A percentile compares a stretch with the other conserved stretches of the same genome.
phyloP scores from a whole-genome alignment of 1,140 invertebrate species.

The Macrocentrus cingulum region DNA sequence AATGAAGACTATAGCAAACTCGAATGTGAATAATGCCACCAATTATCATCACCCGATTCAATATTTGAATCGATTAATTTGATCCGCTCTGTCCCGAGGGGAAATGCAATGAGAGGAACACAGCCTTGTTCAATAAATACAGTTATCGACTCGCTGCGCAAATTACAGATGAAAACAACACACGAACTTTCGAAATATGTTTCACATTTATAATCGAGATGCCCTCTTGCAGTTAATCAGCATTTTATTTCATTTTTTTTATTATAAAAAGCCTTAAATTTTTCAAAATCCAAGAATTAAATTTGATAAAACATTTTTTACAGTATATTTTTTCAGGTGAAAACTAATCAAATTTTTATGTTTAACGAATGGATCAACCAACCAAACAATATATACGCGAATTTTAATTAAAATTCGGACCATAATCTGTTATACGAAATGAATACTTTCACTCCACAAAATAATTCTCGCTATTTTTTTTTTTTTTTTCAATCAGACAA shows the following conservation, averaged over 20 bases:
- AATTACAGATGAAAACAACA: constrained; percentile 1
- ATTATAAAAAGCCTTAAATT: too few species aligned
- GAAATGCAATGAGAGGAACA: not conserved
- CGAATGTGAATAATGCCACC: not conserved
- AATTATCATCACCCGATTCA: constrained; percentile 20
- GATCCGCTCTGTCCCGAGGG: not conserved
- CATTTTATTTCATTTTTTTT: not conserved
- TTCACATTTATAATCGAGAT: not conserved
- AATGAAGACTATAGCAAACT: not conserved
- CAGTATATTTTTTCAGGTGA: too few species aligned
- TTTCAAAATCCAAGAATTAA: too few species aligned
- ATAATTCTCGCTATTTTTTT: constrained; percentile 1
- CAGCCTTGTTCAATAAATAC: not conserved
- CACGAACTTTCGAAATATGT: not conserved
- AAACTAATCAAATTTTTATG: too few species aligned
- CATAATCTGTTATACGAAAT: too few species aligned
- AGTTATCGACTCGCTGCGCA: not conserved
- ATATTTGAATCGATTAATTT: constrained; percentile 26
- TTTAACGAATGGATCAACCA: too few species aligned
- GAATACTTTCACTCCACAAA: not conserved
- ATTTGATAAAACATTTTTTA: too few species aligned
- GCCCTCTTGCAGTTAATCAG: not conserved
- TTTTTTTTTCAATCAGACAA: constrained; percentile 11
- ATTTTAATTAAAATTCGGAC: constrained; percentile 13
- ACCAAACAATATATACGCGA: constrained; percentile 1